Conservation (phyloP, 1,140 invertebrate genomes). For the Gonatopus flavifemur region DNA sequence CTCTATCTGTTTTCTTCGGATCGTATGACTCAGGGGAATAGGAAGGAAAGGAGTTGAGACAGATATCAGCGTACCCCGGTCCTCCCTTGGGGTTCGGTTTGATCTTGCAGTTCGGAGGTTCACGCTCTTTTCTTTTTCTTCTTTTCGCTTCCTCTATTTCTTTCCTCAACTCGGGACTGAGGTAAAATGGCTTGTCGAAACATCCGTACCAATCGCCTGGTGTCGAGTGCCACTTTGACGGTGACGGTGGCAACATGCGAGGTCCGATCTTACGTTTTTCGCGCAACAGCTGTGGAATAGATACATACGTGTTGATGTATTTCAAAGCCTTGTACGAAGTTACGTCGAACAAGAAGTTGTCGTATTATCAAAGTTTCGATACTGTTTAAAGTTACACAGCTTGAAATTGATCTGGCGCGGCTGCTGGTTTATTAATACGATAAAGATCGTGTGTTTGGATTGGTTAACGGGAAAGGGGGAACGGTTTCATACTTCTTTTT, state of each 20-base stretch:
- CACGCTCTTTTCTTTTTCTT: constrained; percentile 4
- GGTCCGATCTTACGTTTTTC: constrained; percentile 11
- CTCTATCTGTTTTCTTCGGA: not conserved
- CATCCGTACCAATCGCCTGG: constrained; percentile 46
- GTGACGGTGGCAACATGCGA: constrained; percentile 30
- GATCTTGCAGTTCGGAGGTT: constrained; percentile 38
- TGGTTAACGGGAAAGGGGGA: too few relatives aligned
- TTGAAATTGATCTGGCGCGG: too few relatives aligned
- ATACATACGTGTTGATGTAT: not conserved
- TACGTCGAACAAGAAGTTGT: too few relatives aligned
- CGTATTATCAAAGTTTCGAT: too few relatives aligned
- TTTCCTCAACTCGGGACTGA: constrained; percentile 22
- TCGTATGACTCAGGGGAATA: constrained; percentile 33
- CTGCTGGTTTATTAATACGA: too few relatives aligned
- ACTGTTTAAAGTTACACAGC: too few relatives aligned
- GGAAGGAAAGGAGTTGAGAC: constrained; percentile 36
- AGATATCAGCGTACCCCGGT: constrained; percentile 43
- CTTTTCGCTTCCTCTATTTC: not conserved
- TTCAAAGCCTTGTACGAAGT: too few relatives aligned
- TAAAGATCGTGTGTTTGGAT: too few relatives aligned
- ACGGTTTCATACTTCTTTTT: too few relatives aligned
- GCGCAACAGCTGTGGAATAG: constrained; percentile 8
- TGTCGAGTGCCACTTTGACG: constrained; percentile 40
- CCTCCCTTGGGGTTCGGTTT: constrained; percentile 40
- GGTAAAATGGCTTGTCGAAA: constrained; percentile 35